Conservation (phyloP, 1,140 invertebrate genomes). For the Lasioglossum albipes region DNA sequence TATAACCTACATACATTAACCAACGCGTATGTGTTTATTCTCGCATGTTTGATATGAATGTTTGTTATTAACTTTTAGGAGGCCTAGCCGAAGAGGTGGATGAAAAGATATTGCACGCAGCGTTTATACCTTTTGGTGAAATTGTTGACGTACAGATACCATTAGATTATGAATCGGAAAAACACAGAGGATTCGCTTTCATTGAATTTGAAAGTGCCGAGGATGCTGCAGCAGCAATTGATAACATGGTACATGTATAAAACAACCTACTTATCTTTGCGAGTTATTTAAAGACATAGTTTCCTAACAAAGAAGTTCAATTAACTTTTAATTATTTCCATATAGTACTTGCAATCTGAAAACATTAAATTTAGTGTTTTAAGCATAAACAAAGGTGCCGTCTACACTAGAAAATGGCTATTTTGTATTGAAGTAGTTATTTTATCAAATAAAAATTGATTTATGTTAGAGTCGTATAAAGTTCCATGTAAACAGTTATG, state of each 20-base stretch:
- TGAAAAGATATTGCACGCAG: slow-evolving; percentile 96
- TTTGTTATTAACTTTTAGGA: slow-evolving; percentile 79
- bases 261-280: slow-evolving; percentile 15
- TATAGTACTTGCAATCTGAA: too few relatives aligned
- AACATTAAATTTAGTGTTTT: too few relatives aligned
- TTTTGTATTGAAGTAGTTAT: too few relatives aligned
- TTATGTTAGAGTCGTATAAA: too few relatives aligned
- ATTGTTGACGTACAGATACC: slow-evolving; percentile 98
- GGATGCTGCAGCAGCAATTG: slow-evolving; percentile 98
- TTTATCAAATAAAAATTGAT: too few relatives aligned
- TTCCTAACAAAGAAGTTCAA: not conserved
- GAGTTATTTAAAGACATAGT: slow-evolving; percentile 28
- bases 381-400: too few relatives aligned
- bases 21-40: not conserved
- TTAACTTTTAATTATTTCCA: not conserved
- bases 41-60: slow-evolving; percentile 14
- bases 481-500: too few relatives aligned
- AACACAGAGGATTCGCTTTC: slow-evolving; percentile 98
- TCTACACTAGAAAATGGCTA: too few relatives aligned
- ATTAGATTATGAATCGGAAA: slow-evolving; percentile 98
- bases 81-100: slow-evolving; percentile 98
- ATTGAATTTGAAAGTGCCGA: slow-evolving; percentile 97
- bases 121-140: slow-evolving; percentile 99
- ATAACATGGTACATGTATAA: slow-evolving; percentile 93
- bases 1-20: slow-evolving; percentile 11